Conservation (phyloP, 2,113 vertebrate genomes). For the Sciurus niger region DNA sequence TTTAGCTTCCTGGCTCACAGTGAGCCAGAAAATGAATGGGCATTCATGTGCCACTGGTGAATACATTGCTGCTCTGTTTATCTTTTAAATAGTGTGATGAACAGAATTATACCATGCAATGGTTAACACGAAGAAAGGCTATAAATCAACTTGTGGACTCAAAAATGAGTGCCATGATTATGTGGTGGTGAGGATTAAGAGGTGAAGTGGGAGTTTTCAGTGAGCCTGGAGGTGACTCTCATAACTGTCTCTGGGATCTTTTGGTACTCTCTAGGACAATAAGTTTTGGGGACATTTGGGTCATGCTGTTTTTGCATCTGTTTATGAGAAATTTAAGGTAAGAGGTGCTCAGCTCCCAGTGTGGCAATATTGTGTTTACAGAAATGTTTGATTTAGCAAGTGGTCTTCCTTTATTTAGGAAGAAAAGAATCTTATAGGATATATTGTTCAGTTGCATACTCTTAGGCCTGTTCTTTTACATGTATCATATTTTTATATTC, state of each 20-base stretch:
- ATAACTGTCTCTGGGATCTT: not conserved
- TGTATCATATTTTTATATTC: slow-evolving; percentile 28
- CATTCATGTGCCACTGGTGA: too few relatives aligned
- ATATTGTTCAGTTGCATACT: not conserved
- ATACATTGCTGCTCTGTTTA: too few relatives aligned
- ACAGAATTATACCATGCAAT: too few relatives aligned
- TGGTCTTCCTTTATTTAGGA: not conserved
- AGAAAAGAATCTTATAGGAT: not conserved
- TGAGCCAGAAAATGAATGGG: too few relatives aligned
- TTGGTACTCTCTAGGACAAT: not conserved
- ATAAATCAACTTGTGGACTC: too few relatives aligned
- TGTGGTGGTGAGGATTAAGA: too few relatives aligned
- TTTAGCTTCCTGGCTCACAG: too few relatives aligned
- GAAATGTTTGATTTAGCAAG: too few relatives aligned
- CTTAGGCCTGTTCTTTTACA: not conserved
- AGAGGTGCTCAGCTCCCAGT: not conserved
- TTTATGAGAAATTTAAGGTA: not conserved
- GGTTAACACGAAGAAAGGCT: too few relatives aligned
- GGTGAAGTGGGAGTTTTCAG: not conserved
- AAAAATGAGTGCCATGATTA: too few relatives aligned
- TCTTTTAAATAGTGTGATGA: too few relatives aligned
- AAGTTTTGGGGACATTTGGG: not conserved
- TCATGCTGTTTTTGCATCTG: not conserved
- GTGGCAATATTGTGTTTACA: not conserved
- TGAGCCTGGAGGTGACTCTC: not conserved